phyloP scores from a whole-genome alignment of 2,797 vertebrate genomes.

The Cynopterus sphinx region DNA sequence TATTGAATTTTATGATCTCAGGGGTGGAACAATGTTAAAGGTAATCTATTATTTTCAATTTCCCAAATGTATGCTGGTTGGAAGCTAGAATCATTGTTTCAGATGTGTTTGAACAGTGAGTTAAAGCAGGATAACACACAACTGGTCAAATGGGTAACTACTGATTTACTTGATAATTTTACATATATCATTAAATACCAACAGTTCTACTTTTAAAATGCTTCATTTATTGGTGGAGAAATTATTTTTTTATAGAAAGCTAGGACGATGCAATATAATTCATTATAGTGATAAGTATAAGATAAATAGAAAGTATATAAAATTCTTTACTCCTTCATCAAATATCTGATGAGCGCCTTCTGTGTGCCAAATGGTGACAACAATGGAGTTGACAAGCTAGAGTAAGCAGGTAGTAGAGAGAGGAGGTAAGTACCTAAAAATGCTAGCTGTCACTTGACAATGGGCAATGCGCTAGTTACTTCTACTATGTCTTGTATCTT shows the following conservation, averaged over 20 bases:
- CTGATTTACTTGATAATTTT: conserved; percentile 8
- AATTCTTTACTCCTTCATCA: background rate
- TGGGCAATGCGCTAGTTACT: background rate
- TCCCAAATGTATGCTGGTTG: background rate
- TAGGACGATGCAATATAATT: background rate
- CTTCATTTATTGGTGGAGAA: conserved; percentile 12
- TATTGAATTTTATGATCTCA: conserved; percentile 13
- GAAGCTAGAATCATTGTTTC: background rate
- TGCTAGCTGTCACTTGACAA: background rate
- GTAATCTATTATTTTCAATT: conserved; percentile 40
- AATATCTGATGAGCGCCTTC: background rate
- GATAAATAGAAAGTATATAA: conserved; percentile 2
- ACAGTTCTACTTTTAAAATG: conserved; percentile 32
- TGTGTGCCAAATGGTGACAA: background rate
- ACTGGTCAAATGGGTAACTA: background rate
- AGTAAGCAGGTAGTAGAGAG: background rate
- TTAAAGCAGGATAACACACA: conserved; percentile 9
- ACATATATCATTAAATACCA: background rate
- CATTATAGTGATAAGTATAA: background rate
- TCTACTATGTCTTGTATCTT: background rate
- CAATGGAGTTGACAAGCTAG: background rate
- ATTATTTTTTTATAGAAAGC: conserved; percentile 19
- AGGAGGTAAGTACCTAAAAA: background rate
- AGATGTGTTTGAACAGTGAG: conserved; percentile 28
- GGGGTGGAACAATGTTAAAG: background rate